Conservation (phyloP, 2,113 vertebrate species). For the Pseudonaja textilis region DNA sequence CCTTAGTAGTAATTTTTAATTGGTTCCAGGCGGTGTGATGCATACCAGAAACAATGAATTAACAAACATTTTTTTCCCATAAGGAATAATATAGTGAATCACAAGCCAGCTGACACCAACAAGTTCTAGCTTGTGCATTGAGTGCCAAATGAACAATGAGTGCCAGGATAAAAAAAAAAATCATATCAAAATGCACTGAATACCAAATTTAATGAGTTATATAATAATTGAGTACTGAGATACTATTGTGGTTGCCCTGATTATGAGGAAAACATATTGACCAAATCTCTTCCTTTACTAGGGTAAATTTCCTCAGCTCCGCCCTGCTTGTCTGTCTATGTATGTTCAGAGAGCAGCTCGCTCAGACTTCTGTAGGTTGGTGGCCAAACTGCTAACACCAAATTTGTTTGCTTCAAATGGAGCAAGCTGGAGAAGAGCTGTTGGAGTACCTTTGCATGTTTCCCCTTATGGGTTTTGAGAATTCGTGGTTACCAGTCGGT, state of each 20-base stretch:
- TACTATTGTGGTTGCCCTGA: not conserved
- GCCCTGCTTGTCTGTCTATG: not conserved
- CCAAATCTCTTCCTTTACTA: not conserved
- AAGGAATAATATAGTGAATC: not conserved
- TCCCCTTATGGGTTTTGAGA: not conserved
- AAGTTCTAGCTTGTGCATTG: not conserved
- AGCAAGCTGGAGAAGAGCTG: not conserved
- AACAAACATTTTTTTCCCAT: fast-evolving
- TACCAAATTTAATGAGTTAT: not conserved
- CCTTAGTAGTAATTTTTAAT: not conserved
- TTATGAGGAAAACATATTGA: not conserved
- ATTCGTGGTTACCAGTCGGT: not conserved
- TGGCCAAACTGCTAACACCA: not conserved
- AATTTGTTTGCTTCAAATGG: not conserved
- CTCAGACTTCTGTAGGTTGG: not conserved
- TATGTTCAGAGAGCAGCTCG: not conserved
- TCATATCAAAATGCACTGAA: not conserved
- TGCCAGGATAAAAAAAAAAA: not conserved
- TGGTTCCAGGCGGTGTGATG: not conserved
- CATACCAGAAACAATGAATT: not conserved
- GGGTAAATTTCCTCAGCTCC: not conserved
- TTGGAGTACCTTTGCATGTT: no score
- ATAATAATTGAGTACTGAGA: not conserved
- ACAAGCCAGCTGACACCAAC: not conserved
- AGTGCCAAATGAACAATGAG: not conserved